phyloP scores from a whole-genome alignment of 1,140 invertebrate species.

The Zaprionus camerounensis region DNA sequence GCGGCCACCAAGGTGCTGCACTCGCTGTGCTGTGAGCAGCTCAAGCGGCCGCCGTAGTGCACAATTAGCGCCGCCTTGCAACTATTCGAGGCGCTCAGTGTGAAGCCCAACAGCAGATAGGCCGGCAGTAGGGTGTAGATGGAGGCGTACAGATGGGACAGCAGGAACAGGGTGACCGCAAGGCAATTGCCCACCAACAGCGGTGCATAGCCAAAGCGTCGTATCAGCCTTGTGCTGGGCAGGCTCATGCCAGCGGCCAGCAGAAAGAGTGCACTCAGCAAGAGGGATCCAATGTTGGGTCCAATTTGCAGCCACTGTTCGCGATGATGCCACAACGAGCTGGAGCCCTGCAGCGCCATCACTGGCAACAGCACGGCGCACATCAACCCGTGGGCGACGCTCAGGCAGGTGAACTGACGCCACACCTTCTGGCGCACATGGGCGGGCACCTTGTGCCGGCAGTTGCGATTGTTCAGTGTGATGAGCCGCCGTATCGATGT shows the following conservation, averaged over 20 bases:
- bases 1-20: slow-evolving; percentile 75
- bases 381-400: slow-evolving; percentile 86
- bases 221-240: slow-evolving; percentile 85
- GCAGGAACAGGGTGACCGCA: slow-evolving; percentile 86
- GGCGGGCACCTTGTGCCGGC: slow-evolving; percentile 85
- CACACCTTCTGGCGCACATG: slow-evolving; percentile 85
- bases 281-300: slow-evolving; percentile 85
- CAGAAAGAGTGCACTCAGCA: slow-evolving; percentile 85
- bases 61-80: slow-evolving; percentile 87
- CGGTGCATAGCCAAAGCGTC: slow-evolving; percentile 86
- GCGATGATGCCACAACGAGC: slow-evolving; percentile 85
- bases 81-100: slow-evolving; percentile 85
- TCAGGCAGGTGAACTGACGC: slow-evolving; percentile 86
- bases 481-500: slow-evolving; percentile 88
- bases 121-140: slow-evolving; percentile 86
- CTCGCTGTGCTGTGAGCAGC: slow-evolving; percentile 84
- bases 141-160: slow-evolving; percentile 87
- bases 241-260: slow-evolving; percentile 86
- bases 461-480: slow-evolving; percentile 86
- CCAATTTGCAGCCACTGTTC: slow-evolving; percentile 79
- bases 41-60: slow-evolving; percentile 86
- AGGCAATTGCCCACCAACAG: slow-evolving; percentile 85
- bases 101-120: slow-evolving; percentile 86
- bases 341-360: slow-evolving; percentile 86
- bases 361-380: slow-evolving; percentile 87